Evolutionary conservation across 2,797 vertebrate genomes (phyloP).

Genomic region (Lepus oiostolus): DNA sequence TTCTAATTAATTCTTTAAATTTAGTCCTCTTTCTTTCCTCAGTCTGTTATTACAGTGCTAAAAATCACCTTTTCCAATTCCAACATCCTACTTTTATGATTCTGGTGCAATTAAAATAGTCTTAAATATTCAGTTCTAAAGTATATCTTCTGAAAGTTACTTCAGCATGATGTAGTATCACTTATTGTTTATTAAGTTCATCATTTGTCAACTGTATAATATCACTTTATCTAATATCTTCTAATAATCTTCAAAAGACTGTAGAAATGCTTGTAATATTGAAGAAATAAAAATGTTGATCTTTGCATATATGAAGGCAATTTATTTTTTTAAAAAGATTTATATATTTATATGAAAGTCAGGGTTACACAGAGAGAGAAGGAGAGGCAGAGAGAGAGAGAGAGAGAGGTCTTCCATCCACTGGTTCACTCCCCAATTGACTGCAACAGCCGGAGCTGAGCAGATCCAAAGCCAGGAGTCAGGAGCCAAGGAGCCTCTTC

Average conservation of each 20-base stretch:
- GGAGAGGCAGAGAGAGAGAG: too few species aligned
- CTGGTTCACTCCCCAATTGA: too few species aligned
- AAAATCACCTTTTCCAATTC: neutral
- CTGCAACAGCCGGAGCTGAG: too few species aligned
- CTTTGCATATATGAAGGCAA: neutral
- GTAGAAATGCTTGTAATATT: neutral
- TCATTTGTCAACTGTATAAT: neutral
- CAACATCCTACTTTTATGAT: neutral
- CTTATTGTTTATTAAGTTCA: neutral
- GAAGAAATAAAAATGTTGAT: neutral
- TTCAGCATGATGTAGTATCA: neutral
- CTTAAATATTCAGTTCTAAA: neutral
- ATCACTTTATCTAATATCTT: neutral
- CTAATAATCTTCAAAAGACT: neutral
- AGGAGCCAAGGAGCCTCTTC: too few species aligned
- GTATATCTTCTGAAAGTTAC: neutral
- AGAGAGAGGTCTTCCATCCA: too few species aligned
- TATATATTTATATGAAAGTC: too few species aligned
- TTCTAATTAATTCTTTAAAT: conserved; percentile 2
- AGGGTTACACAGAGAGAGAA: too few species aligned
- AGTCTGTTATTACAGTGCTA: conserved; percentile 14
- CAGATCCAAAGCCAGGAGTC: too few species aligned
- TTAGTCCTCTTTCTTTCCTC: neutral
- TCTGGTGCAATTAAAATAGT: neutral
- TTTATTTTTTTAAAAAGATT: too few species aligned